Conservation (phyloP, 2,113 vertebrate species). For the Sander vitreus region DNA sequence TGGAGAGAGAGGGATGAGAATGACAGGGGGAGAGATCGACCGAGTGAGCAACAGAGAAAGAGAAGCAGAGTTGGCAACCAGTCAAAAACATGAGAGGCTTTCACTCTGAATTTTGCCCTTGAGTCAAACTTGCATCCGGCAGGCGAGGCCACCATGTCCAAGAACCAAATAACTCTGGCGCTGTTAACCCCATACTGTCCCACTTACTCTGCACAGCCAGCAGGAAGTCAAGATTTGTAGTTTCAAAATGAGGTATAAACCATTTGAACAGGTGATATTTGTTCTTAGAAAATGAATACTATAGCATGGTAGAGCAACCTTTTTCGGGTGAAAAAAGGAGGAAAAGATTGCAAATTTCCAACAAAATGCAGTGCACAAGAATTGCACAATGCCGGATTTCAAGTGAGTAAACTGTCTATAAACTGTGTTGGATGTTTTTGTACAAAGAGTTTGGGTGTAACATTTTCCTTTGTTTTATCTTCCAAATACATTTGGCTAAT, state of each 20-base stretch:
- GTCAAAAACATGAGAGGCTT: constrained; percentile 82
- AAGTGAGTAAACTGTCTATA: background rate
- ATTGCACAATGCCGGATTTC: background rate
- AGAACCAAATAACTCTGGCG: constrained; percentile 72
- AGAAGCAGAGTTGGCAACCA: constrained; percentile 61
- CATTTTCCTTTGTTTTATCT: too few relatives aligned
- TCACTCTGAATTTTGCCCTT: constrained; percentile 82
- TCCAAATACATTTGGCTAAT: background rate
- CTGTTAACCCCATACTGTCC: constrained; percentile 74
- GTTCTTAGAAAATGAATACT: background rate
- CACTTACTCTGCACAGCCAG: constrained; percentile 25
- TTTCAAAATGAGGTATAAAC: constrained; percentile 33
- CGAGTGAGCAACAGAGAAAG: constrained; percentile 7
- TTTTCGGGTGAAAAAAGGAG: too few relatives aligned
- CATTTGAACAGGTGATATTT: constrained; percentile 18
- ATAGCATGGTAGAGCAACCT: background rate
- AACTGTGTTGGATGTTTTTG: background rate
- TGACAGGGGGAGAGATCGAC: constrained; percentile 20
- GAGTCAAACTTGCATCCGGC: constrained; percentile 82
- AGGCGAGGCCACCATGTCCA: constrained; percentile 79
- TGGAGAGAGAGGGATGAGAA: constrained; percentile 40
- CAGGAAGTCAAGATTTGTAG: constrained; percentile 41
- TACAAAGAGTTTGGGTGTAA: background rate
- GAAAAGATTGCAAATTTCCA: background rate
- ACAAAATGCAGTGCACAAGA: background rate